Conservation (phyloP, 2,113 vertebrate species). For the Pseudorhombus dupliciocellatus region DNA sequence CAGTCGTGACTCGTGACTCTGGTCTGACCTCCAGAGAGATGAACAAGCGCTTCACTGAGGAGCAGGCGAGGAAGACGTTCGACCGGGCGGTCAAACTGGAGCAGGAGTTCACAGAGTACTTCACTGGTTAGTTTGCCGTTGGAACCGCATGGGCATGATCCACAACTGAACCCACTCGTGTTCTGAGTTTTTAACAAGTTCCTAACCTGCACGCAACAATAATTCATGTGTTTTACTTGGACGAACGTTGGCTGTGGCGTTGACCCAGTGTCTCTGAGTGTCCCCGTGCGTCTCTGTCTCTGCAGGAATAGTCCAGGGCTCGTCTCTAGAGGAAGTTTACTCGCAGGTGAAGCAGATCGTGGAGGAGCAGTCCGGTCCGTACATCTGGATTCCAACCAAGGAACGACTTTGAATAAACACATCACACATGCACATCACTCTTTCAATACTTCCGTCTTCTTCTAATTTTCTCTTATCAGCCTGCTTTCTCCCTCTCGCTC, state of each 20-base stretch:
- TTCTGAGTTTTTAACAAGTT: no score
- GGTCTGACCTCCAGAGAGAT: conserved; percentile 87
- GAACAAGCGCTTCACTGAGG: conserved; percentile 95
- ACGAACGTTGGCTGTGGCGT: neutral
- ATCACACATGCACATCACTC: conserved; percentile 38
- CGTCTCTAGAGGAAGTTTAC: conserved; percentile 94
- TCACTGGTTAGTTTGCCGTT: conserved; percentile 92
- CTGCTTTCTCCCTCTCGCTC: conserved; percentile 55
- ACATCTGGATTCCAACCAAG: conserved; percentile 96
- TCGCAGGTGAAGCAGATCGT: conserved; percentile 96
- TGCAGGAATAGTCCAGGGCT: conserved; percentile 93
- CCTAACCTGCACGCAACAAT: no score
- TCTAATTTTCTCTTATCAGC: conserved; percentile 75
- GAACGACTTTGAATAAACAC: conserved; percentile 88
- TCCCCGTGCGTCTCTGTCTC: neutral
- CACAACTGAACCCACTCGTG: neutral
- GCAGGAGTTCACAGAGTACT: conserved; percentile 96
- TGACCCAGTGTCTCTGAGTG: neutral
- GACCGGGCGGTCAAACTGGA: conserved; percentile 95
- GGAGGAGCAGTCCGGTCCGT: conserved; percentile 95
- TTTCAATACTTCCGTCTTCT: conserved; percentile 46
- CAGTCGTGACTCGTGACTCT: neutral
- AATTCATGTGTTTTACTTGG: neutral
- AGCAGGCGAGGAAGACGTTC: conserved; percentile 93
- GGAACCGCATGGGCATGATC: no score